Evolutionary conservation across 2,113 vertebrate genomes (phyloP).

Genomic region (Bucco capensis): DNA sequence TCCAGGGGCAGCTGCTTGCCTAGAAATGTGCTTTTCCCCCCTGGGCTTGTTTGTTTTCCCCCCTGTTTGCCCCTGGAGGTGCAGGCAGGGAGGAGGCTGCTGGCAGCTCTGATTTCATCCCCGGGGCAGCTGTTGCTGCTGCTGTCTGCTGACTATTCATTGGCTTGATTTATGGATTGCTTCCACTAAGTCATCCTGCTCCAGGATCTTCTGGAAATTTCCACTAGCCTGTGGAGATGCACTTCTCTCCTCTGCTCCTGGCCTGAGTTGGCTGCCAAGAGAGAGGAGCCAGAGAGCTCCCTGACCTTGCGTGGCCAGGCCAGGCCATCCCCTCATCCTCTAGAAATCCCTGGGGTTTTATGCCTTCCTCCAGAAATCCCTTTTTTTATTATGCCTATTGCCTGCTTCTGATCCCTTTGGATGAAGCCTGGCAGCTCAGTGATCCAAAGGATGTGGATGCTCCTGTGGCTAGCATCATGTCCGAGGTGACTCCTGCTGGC

Average conservation of each 20-base stretch:
- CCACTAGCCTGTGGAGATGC: slow-evolving; percentile 50
- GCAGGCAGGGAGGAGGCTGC: slow-evolving; percentile 16
- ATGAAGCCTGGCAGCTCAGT: background rate
- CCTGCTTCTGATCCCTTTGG: background rate
- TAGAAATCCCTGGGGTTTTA: too few species aligned
- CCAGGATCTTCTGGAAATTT: slow-evolving; percentile 70
- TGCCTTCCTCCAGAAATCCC: background rate
- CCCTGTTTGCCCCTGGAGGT: background rate
- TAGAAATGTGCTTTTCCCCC: background rate
- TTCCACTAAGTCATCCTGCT: slow-evolving; percentile 67
- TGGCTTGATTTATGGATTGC: slow-evolving; percentile 67
- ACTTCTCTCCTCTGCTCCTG: background rate
- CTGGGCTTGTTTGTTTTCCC: background rate
- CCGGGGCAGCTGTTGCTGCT: slow-evolving; percentile 67
- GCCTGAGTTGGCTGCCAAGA: background rate
- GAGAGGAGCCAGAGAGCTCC: background rate
- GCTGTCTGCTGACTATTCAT: slow-evolving; percentile 73
- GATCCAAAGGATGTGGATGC: background rate
- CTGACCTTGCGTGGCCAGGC: background rate
- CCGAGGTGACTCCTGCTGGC: background rate
- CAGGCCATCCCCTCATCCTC: background rate
- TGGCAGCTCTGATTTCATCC: slow-evolving; percentile 65
- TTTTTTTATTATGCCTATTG: background rate
- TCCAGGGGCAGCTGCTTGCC: background rate
- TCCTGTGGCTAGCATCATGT: fast-evolving